Conservation (phyloP, 2,113 vertebrate genomes). For the Elanoides forficatus region DNA sequence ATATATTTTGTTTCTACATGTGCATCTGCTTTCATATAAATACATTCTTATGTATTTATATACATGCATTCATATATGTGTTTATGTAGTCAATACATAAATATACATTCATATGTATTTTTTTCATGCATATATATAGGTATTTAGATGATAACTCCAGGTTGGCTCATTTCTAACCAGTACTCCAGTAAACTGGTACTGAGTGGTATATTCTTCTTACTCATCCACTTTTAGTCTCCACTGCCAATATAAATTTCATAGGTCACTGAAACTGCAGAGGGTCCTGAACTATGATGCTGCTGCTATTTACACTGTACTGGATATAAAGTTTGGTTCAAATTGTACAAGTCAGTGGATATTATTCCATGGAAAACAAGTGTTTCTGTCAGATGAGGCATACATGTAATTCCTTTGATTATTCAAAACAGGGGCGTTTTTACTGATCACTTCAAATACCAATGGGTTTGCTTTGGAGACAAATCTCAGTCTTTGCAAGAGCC, state of each 20-base stretch:
- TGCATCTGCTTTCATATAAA: background rate
- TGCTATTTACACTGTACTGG: background rate
- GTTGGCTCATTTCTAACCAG: background rate
- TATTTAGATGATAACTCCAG: background rate
- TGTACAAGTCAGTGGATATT: background rate
- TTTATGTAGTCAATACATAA: background rate
- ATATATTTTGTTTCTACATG: background rate
- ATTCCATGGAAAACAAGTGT: background rate
- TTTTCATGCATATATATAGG: background rate
- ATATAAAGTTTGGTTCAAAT: background rate
- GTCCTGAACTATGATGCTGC: background rate
- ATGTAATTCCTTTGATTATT: background rate
- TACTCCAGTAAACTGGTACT: background rate
- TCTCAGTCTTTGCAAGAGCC: too few relatives aligned
- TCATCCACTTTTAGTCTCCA: background rate
- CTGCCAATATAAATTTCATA: background rate
- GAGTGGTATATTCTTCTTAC: background rate
- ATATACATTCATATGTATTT: background rate
- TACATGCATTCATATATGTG: background rate
- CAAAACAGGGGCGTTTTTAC: background rate
- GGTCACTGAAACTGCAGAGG: background rate
- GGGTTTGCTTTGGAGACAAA: background rate
- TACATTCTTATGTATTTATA: background rate
- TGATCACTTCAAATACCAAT: background rate
- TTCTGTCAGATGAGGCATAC: background rate